phyloP scores from a whole-genome alignment of 92 coral and sea anemone genomes.

The Pocillopora grandis region DNA sequence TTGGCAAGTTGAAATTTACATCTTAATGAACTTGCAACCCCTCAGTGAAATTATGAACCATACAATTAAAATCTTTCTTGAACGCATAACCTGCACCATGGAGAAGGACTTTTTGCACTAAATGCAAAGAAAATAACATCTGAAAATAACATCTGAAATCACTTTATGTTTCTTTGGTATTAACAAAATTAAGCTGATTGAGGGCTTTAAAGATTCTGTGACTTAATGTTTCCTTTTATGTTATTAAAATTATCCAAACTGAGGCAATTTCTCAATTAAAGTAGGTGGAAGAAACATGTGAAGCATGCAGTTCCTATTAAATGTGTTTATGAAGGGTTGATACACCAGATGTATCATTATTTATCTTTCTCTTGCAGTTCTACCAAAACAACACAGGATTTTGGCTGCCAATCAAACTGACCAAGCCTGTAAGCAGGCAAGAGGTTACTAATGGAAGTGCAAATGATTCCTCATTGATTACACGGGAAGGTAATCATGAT shows the following conservation, averaged over 20 bases:
- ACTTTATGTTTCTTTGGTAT: no score
- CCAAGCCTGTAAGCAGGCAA: constrained; percentile 14
- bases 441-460: background rate
- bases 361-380: background rate
- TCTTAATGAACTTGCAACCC: no score
- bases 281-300: background rate
- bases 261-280: background rate
- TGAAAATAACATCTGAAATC: no score
- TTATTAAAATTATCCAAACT: background rate
- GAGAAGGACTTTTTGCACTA: no score
- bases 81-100: no score
- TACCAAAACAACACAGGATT: constrained; percentile 8
- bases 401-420: constrained; percentile 22
- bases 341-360: background rate
- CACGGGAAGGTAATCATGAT: constrained; percentile 7
- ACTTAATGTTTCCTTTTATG: background rate
- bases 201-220: no score
- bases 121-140: no score
- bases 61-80: no score
- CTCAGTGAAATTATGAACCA: no score
- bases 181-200: no score
- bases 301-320: background rate
- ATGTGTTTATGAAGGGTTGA: background rate
- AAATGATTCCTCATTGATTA: background rate
- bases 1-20: no score